Conservation (phyloP, 2,888 invertebrate species). For the Choristoneura rosaceana region DNA sequence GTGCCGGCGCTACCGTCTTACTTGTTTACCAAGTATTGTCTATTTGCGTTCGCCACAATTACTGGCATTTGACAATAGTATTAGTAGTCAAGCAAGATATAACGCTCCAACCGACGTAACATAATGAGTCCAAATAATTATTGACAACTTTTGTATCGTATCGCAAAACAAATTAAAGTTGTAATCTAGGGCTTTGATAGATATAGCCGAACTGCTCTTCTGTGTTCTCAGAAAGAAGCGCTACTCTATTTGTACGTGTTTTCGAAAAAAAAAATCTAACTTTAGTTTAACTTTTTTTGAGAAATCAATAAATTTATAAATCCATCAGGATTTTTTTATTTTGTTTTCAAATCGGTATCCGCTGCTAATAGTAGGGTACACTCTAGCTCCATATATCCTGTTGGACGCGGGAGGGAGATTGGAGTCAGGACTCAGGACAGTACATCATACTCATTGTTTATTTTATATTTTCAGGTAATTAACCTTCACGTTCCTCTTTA, state of each 20-base stretch:
- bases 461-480: conserved; percentile 82
- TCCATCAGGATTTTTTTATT: too few relatives aligned
- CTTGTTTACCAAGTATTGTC: conserved; percentile 75
- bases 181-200: not conserved
- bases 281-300: too few relatives aligned
- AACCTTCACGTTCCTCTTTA: conserved; percentile 81
- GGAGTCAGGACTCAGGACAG: conserved; percentile 10
- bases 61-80: conserved; percentile 60
- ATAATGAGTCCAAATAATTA: not conserved
- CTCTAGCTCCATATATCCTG: not conserved
- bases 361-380: not conserved
- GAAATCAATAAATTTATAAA: too few relatives aligned
- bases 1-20: conserved; percentile 65
- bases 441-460: conserved; percentile 64
- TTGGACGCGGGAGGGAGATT: not conserved
- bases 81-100: conserved; percentile 48
- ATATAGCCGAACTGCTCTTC: too few relatives aligned
- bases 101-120: not conserved
- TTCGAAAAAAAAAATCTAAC: too few relatives aligned
- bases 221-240: too few relatives aligned
- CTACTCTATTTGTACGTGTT: too few relatives aligned
- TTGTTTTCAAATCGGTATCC: not conserved
- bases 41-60: conserved; percentile 68
- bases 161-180: not conserved
- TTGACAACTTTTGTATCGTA: not conserved